Base-by-base conservation (phyloP, 2,113 vertebrate species). In the Ascaphus truei region DNA sequence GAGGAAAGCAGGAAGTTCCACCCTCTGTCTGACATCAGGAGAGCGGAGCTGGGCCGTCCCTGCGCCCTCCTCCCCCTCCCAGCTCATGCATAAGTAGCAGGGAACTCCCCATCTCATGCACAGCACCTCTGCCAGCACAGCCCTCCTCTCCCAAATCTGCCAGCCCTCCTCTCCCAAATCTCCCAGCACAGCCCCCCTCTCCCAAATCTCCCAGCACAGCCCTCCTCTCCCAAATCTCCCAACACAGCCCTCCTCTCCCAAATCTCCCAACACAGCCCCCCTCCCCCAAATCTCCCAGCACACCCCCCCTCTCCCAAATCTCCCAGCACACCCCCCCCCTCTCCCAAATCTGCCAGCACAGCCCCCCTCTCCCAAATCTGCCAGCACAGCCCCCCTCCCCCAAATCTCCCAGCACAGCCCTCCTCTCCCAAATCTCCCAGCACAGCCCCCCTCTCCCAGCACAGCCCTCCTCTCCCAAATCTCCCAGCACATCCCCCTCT, bases 41-140 rank as follows among this genome's bases (percentile, higher is more conserved):
- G 0, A 3, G 0, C 0, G 1, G 4, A 29, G 15, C 1, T 1
- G 9, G 50, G 23, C 3, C 0, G n/a, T 16, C 1, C 12, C 16
- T 16, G 2, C 12, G 45, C 1, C 0, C 13, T 13, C 11, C 2
- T 5, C 60, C 2, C 6, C 15, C 60, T 1, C 18, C 10, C 41
- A 47, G 8, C 41, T 3, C 26, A 13, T 16, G 25, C 12, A 1
- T 1, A 4, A 3, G 12, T 23, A 16, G 7, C 13, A 5, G 20
- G 3, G 12, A 20, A 10, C 9, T 41, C 41, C 9, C 11, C 4
- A 15, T 29, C 62, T 10, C 10, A 5, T 26, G 15, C 30, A 6
- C 39, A 25, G 7, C 34, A 27, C 3, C 12, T 5, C 18, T 18
- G 15, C 39, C 8, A 13, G 3, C n/a, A 10, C 25, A 9, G 16